These are phyloP conservation scores for Varroa destructor DNA, from an alignment of 1,140 invertebrate genomes.

Conservation along the genomic window DNA sequence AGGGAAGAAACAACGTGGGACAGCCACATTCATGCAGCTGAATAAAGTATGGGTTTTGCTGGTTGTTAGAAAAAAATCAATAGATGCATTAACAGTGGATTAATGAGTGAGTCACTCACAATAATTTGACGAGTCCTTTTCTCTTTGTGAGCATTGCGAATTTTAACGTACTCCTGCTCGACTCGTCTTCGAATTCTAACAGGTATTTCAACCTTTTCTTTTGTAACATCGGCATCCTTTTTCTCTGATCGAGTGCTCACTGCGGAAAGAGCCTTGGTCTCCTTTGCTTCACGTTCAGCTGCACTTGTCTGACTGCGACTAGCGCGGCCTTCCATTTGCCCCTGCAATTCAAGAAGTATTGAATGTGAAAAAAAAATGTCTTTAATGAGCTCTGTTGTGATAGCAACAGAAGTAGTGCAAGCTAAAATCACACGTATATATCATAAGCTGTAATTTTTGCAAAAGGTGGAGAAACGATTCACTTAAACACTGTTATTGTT, in stretches of 20 bases:
- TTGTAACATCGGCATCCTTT: background rate
- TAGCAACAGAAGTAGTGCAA: no score
- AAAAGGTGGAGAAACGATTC: no score
- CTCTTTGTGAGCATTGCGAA: conserved; percentile 17
- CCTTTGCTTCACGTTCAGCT: conserved; percentile 7
- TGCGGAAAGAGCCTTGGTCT: background rate
- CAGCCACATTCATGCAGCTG: no score
- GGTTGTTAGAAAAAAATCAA: no score
- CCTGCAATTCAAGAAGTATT: background rate
- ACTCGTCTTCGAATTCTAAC: background rate
- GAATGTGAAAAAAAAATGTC: no score
- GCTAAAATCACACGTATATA: no score
- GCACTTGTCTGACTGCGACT: conserved; percentile 3
- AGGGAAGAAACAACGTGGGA: no score
- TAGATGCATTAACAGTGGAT: background rate
- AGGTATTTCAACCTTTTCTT: background rate
- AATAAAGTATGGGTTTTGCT: no score
- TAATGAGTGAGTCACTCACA: background rate
- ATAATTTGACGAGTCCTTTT: conserved; percentile 22
- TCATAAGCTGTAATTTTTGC: no score
- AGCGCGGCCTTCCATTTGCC: background rate
- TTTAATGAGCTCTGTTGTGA: no score
- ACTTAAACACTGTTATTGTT: no score
- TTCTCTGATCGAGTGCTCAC: no score
- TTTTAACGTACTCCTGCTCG: conserved; percentile 25